A percentile compares a stretch with the other conserved stretches of the same genome.
Evolutionary conservation across 1,140 invertebrate genomes (phyloP).

Genomic region (Myzus persicae): DNA sequence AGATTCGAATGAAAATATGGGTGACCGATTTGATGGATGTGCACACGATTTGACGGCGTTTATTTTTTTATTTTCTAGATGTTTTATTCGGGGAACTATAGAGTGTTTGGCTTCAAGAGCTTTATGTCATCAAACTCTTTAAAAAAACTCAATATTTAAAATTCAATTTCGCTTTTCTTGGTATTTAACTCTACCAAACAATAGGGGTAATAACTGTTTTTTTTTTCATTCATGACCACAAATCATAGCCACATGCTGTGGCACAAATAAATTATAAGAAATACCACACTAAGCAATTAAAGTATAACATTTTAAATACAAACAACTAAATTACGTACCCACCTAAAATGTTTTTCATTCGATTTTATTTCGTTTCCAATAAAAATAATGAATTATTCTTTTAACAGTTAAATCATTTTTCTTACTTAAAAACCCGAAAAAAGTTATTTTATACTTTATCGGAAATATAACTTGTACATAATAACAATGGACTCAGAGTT

Average conservation of each 20-base stretch:
- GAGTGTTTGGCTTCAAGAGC: background rate
- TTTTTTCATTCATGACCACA: background rate
- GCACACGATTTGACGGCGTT: background rate
- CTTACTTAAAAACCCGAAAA: background rate
- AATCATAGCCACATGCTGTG: background rate
- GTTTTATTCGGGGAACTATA: constrained; percentile 19
- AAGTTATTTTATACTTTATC: background rate
- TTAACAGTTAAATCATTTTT: too few species aligned
- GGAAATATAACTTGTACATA: background rate
- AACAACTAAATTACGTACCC: background rate
- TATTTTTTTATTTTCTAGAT: constrained; percentile 2
- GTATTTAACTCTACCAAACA: background rate
- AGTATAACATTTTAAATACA: background rate
- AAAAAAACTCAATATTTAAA: constrained; percentile 7
- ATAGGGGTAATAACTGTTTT: background rate
- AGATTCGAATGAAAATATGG: constrained; percentile 8
- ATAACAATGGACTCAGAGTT: background rate
- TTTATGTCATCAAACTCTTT: background rate
- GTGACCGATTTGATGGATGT: constrained; percentile 40
- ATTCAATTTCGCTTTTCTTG: background rate
- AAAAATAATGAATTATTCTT: background rate
- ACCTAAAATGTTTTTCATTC: background rate
- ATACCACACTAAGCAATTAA: background rate
- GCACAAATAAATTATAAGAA: background rate
- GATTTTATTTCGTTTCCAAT: background rate